Base-by-base conservation (phyloP, 2,888 invertebrate genomes). In the Parnassius orleans region DNA sequence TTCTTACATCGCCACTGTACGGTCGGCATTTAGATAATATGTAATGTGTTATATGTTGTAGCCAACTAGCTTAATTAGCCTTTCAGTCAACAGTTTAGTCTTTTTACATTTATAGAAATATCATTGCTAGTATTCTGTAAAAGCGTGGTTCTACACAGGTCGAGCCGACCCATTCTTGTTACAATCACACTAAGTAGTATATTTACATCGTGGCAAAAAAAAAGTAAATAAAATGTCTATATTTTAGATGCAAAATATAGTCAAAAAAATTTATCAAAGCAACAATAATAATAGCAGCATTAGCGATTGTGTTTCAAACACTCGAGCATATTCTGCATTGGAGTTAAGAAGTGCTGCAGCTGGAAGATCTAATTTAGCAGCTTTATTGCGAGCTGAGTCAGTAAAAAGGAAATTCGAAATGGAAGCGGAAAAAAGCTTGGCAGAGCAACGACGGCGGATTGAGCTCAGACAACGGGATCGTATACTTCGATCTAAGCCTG, bases 291-390 rank as follows among this genome's bases (percentile, higher is more conserved):
- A 80, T 0, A 81, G 78, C 41, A 85, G 83, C 66, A 68, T 78
- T 10, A 77, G 75, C 9, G 74, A 72, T 11, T 72, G 70, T 0
- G 73, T 75, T 2, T 79, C 81, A 1, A 92, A 77, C 67, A 87
- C 76, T 71, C 86, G 76, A 69, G 92, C 73, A 53, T 93, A 76
- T 84, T 93, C 86, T 63, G 93, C 81, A 1, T 71, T 90, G 56
- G 90, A 91, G 57, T 75, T 90, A 1, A 80, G 87, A 61, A 80
- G 80, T 1, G 78, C 80, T n/a, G 85, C 86, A 0, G 76, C 87
- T 3, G 87, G 90, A 12, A 79, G 90, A 60, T 93, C 93, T 2
- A 95, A 95, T 76, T 84, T 95, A 68, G 95, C 95, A 9, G 94
- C 95, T 3, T 84, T 95, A 57, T 79, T 95, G 43, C 86, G 95